These are phyloP conservation scores for Helleia helle DNA, from an alignment of 2,888 invertebrate genomes.

Conservation along the genomic window DNA sequence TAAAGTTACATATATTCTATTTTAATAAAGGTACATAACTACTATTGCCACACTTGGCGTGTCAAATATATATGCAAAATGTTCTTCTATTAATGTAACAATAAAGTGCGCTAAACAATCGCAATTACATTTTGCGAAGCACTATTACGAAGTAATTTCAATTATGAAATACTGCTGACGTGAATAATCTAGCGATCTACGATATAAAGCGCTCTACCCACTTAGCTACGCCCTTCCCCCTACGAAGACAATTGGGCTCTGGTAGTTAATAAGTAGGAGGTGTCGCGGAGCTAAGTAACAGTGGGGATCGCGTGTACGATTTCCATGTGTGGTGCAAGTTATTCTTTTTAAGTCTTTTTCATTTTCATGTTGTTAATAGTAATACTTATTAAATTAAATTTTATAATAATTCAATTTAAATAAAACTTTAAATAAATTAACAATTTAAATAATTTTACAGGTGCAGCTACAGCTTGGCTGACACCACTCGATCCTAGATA, in stretches of 20 bases:
- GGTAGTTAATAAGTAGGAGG: constrained; percentile 60
- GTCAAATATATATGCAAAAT: no score
- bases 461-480: no score
- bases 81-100: constrained; percentile 11
- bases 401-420: not conserved
- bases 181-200: constrained; percentile 21
- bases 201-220: constrained; percentile 20
- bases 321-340: constrained; percentile 30
- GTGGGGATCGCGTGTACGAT: constrained; percentile 43
- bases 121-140: constrained; percentile 18
- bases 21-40: no score
- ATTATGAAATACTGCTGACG: constrained; percentile 24
- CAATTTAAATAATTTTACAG: no score
- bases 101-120: constrained; percentile 13
- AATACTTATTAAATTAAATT: not conserved
- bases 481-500: no score
- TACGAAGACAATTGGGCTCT: constrained; percentile 36
- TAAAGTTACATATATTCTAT: no score
- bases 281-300: constrained; percentile 42
- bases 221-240: constrained; percentile 30
- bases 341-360: constrained; percentile 13
- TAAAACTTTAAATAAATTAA: no score
- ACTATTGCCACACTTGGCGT: no score
- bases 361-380: not conserved
- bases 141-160: constrained; percentile 25